phyloP scores from a whole-genome alignment of 53 echinoderm and acorn worm species.

The Pentamera pediparva region DNA sequence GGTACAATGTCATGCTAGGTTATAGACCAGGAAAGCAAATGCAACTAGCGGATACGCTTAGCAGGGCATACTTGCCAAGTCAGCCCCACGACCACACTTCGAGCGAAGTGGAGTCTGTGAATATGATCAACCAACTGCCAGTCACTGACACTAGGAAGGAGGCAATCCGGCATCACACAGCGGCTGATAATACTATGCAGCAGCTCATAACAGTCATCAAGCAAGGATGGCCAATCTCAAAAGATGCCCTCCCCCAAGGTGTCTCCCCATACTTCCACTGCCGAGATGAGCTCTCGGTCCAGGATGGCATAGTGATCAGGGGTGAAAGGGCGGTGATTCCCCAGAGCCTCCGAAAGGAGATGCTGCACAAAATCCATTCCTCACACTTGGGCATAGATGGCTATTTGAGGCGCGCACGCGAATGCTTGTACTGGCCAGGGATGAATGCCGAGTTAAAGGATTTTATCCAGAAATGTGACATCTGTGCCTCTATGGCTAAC shows the following conservation, averaged over 20 bases:
- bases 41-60: constrained; percentile 40
- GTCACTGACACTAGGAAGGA: constrained; percentile 1
- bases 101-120: constrained; percentile 22
- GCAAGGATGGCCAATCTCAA: constrained; percentile 33
- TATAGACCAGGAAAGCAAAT: constrained; percentile 23
- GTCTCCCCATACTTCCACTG: constrained; percentile 26
- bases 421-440: constrained; percentile 47
- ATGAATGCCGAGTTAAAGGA: constrained; percentile 42
- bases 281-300: constrained; percentile 27
- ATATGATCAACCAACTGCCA: constrained; percentile 22
- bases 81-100: not conserved
- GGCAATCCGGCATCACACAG: not conserved
- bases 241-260: not conserved
- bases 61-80: constrained; percentile 32
- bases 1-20: constrained; percentile 22
- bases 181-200: not conserved
- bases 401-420: constrained; percentile 29
- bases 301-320: constrained; percentile 34
- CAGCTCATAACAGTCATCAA: not conserved
- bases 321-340: constrained; percentile 33
- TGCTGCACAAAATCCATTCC: constrained; percentile 21
- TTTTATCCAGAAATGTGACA: constrained; percentile 34
- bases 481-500: constrained; percentile 14
- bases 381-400: constrained; percentile 33
- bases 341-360: constrained; percentile 7